Base-by-base conservation (phyloP, 37 sponge, comb jelly and placozoan species). In the Geodia barretti region DNA sequence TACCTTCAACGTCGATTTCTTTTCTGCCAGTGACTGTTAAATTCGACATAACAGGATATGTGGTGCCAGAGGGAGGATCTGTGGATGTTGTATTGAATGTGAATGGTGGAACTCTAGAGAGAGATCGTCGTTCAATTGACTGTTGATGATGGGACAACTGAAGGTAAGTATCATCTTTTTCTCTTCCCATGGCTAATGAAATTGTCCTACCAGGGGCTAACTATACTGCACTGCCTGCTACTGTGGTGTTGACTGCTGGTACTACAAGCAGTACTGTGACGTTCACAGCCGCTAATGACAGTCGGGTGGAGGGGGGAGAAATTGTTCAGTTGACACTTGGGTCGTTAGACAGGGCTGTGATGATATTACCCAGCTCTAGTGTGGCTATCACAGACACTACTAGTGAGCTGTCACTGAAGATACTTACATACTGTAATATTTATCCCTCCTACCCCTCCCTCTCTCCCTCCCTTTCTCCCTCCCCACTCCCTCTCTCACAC, bases 21-120 rank as follows among this genome's bases (percentile, higher is more conserved):
- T 19, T 70, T 28, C 70, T 34, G 70, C 34, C n/a, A 5, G 70
- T 70, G 70, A 70, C 70, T 70, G 37, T 70, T 33, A 38, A 38
- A 3, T 70, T 59, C 25, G 37, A 26, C 35, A 24, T 25, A n/a
- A 42, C 14, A n/a, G 8, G 34, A 2, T 3, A 41, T 31, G 11
- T 17, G 32, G 61, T 75, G 32, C 3, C 9, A 33, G 75, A 32
- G 4, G 60, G 60, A 41, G 11, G 14, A 14, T 47, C 54, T 17
- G 54, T 14, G 14, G 14, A 17, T 7, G 54, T 47, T 47, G 14
- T 14, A 17, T 7, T 47, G 54, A 47, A 14, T 47, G 54, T 47
- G 54, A 47, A 17, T 7, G 54, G 54, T 17, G 54, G 14, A 14
- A 47, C 54, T 47, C 11, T 7, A 47, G 11, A 47, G 54, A 47